Evolutionary conservation across 2,888 invertebrate species (phyloP).

Genomic region (Andrena chrysosceles): DNA sequence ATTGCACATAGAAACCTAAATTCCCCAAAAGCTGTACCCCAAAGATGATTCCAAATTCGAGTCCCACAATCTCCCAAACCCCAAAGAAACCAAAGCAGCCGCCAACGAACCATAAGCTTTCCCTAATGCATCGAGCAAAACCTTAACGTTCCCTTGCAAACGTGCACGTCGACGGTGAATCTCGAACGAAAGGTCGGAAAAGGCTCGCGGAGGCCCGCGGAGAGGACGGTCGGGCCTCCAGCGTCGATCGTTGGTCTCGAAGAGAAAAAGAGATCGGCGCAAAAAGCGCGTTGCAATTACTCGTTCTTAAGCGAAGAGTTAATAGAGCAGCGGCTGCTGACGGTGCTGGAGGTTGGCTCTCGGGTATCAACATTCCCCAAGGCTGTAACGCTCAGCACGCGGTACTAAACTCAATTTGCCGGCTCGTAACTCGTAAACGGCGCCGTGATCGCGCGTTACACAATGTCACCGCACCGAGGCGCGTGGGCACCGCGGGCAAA

Average conservation of each 20-base stretch:
- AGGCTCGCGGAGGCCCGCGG: neutral
- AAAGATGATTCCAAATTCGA: too few species aligned
- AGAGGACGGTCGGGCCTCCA: slow-evolving; percentile 8
- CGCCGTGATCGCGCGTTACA: slow-evolving; percentile 67
- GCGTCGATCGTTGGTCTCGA: slow-evolving; percentile 12
- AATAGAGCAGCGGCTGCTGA: slow-evolving; percentile 42
- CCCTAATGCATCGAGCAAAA: neutral
- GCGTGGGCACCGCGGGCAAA: slow-evolving; percentile 40
- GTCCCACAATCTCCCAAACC: too few species aligned
- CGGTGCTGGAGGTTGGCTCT: slow-evolving; percentile 20
- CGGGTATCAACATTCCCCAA: slow-evolving; percentile 59
- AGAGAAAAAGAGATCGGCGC: neutral
- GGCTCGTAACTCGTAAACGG: slow-evolving; percentile 69
- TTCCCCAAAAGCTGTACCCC: too few species aligned
- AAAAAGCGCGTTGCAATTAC: slow-evolving; percentile 46
- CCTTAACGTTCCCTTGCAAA: neutral
- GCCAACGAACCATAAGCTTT: neutral
- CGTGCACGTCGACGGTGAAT: neutral
- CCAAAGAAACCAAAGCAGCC: neutral
- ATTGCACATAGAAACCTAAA: too few species aligned
- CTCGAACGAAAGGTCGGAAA: neutral
- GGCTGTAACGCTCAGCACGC: slow-evolving; percentile 66
- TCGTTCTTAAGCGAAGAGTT: slow-evolving; percentile 45
- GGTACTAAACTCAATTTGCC: slow-evolving; percentile 75
- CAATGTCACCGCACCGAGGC: slow-evolving; percentile 62